Evolutionary conservation across 2,888 invertebrate species (phyloP), one percentile per base, ranked within the genome.

Genomic region (Oxycera nigricornis): DNA sequence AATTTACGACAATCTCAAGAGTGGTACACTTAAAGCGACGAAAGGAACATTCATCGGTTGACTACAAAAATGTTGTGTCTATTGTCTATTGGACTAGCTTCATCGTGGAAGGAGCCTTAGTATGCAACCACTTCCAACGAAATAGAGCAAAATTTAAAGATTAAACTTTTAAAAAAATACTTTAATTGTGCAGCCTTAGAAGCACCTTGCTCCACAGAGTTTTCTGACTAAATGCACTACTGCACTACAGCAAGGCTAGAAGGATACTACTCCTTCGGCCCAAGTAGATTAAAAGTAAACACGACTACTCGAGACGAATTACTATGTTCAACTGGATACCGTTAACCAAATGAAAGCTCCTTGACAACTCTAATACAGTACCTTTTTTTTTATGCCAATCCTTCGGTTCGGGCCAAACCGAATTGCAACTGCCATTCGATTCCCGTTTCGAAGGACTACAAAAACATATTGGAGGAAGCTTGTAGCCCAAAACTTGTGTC

Each of bases 281-380:
- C 41, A 41, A 65, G 65, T 31, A 46, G 65, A 59, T 52, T 55
- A 35, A 70, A 78, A 77, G 77, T 74, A 77, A 78, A 77, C 77
- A 79, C 79, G 78, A 79, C 79, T 77, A 79, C 78, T 79, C 79
- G 77, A 79, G 78, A 78, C 79, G 79, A 79, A 76, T 73, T 73
- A 78, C 79, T 79, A 76, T 79, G 77, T 78, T 78, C 78, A 78
- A 79, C 79, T 79, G 79, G 78, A 78, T 78, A 78, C 78, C 77
- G 73, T 76, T 74, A 78, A 76, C 78, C 77, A 72, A 73, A 62
- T 74, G 77, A 78, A 77, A 78, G 78, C 78, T 75, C 76, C 77
- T 78, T 76, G 78, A 78, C 78, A 55, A 41, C 59, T 72, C 59
- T 24, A 72, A 14, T 39, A 20, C 39, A 30, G 50, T 52, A 22